A percentile compares a stretch with the other conserved stretches of the same genome.
Evolutionary conservation across 2,113 vertebrate species (phyloP).

Genomic region (Onychostruthus taczanowskii): DNA sequence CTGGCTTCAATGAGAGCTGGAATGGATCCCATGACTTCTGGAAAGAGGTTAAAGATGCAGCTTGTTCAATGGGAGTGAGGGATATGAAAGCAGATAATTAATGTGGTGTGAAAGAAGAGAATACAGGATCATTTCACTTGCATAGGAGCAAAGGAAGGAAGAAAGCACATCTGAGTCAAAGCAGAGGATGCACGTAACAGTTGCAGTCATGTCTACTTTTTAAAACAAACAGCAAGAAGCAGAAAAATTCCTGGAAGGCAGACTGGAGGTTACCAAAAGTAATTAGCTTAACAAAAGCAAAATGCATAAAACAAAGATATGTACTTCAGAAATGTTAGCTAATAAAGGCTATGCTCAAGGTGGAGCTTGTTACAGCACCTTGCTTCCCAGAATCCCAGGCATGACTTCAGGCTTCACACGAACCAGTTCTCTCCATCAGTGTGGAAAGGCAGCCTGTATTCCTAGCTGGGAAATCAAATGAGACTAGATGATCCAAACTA

Average conservation of each 20-base stretch:
- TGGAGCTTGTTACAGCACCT: rapidly evolving
- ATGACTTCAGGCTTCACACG: background rate
- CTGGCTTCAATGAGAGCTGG: background rate
- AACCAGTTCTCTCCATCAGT: background rate
- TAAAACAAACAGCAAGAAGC: background rate
- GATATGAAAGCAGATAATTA: background rate
- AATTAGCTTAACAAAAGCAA: background rate
- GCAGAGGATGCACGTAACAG: background rate
- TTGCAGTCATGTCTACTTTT: background rate
- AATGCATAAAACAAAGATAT: background rate
- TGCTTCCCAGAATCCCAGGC: background rate
- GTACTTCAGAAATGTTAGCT: background rate
- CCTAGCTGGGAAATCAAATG: background rate
- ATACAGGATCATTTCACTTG: background rate
- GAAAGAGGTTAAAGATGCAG: background rate
- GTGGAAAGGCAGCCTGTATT: background rate
- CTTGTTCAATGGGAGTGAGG: background rate
- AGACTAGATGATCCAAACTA: background rate
- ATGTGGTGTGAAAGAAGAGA: background rate
- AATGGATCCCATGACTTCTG: background rate
- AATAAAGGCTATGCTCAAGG: background rate
- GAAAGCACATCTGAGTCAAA: background rate
- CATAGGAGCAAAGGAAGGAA: background rate
- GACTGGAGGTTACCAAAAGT: background rate
- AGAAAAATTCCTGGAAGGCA: background rate